Base-by-base conservation (phyloP, 2,888 invertebrate genomes). In the Heliconius sara region DNA sequence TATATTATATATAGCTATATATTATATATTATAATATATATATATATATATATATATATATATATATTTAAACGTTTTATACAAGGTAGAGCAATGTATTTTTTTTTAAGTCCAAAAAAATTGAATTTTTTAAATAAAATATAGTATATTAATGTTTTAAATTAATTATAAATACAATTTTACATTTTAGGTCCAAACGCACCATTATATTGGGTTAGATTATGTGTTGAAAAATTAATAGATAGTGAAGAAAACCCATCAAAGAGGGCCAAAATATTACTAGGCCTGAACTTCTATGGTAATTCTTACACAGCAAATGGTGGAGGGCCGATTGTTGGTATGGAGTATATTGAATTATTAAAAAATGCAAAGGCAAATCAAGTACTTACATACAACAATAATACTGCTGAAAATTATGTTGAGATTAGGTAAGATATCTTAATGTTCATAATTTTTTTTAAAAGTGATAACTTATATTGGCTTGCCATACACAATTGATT, bases 211-310 rank as follows among this genome's bases (percentile, higher is more conserved):
- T 99, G 99, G 99, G 96, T 98, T 79, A 95, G 96, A 84, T 94
- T 96, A 74, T 98, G 98, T 87, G 95, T 99, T 9, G 96, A 97
- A 87, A 95, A 96, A 78, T 94, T 99, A 78, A 96, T 97, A 25
- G 97, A 97, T 9, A 93, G 95, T 79, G 94, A 95, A 72, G 93
- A 95, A 0, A 94, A 95, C 67, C 90, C 95, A 72, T 92, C 95
- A 6, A 97, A 96, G 86, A 95, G 98, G 68, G 92, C 95, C 7
- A 98, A 99, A 93, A 97, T 99, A 81, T 95, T 99, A 22, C 93
- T 98, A 83, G 99, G 99, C 0, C 90, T 99, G 10, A 99, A 99
- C 91, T 98, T 99, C 93, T 99, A 99, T 92, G 99, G 99, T 2
- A 97, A 98, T 89, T 97, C 98, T 84, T 99, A 97, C 86, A 97